These are phyloP conservation scores for Oncorhynchus nerka DNA, from an alignment of 2,113 vertebrate species.

Conservation along the genomic window DNA sequence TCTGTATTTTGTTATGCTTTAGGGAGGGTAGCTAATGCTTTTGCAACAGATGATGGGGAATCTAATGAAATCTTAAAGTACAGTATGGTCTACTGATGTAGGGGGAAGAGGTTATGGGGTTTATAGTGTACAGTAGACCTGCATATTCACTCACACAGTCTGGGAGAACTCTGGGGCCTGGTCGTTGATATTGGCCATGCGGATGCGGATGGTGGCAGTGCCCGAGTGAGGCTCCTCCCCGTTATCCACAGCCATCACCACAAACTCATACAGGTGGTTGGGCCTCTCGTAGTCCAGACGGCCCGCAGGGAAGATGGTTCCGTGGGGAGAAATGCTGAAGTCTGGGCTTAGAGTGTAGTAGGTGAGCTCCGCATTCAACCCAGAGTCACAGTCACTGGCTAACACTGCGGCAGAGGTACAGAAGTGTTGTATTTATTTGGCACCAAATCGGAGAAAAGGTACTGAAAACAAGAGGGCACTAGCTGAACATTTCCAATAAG, in stretches of 20 bases:
- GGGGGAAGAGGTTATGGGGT: too few species aligned
- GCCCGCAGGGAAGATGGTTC: conserved; percentile 71
- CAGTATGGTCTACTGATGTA: too few species aligned
- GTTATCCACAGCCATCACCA: conserved; percentile 77
- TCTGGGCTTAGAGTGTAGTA: conserved; percentile 76
- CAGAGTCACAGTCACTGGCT: conserved; percentile 77
- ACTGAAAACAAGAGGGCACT: too few species aligned
- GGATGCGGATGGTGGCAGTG: conserved; percentile 75
- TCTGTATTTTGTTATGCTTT: too few species aligned
- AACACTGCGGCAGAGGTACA: conserved; percentile 59
- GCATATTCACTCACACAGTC: conserved; percentile 55
- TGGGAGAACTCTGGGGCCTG: conserved; percentile 76
- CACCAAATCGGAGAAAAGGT: not conserved
- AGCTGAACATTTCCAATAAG: too few species aligned
- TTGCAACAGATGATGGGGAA: too few species aligned
- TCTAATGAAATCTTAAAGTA: too few species aligned
- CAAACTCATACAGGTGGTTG: conserved; percentile 78
- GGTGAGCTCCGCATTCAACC: conserved; percentile 68
- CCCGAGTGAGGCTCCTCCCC: conserved; percentile 74
- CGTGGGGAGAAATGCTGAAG: conserved; percentile 72
- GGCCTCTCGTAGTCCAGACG: conserved; percentile 73
- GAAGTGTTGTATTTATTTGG: too few species aligned
- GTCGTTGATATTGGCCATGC: conserved; percentile 77
- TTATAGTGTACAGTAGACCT: not conserved
- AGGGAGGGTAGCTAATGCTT: too few species aligned